Evolutionary conservation across 2,113 vertebrate species (phyloP).

Genomic region (Hoplias malabaricus): DNA sequence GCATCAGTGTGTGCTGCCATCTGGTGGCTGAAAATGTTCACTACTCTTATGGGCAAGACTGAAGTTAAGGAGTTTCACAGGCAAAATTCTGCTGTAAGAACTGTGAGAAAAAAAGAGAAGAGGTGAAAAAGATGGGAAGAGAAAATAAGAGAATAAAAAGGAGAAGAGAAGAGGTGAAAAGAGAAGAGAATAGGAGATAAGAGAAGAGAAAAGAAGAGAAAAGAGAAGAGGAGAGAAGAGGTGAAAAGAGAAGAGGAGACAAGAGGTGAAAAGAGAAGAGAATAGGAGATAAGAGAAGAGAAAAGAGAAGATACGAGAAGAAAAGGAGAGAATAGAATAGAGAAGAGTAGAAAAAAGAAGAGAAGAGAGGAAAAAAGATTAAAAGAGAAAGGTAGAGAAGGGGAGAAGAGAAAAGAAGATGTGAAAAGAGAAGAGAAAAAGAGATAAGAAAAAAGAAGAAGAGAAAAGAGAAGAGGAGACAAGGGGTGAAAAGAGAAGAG

Average conservation of each 20-base stretch:
- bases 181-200: background rate
- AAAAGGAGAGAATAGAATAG: background rate
- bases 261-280: background rate
- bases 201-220: background rate
- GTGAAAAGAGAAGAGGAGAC: background rate
- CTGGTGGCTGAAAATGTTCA: slow-evolving; percentile 26
- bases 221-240: background rate
- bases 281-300: background rate
- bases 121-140: background rate
- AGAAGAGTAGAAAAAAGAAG: background rate
- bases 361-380: background rate
- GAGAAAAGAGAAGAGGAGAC: background rate
- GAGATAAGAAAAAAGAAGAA: background rate
- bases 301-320: background rate
- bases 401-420: background rate
- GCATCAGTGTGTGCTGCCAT: slow-evolving; percentile 16
- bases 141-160: too few species aligned
- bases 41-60: background rate
- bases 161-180: background rate
- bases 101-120: background rate
- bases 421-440: background rate
- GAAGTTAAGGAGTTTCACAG: background rate
- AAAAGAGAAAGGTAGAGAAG: background rate
- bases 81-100: too few species aligned
- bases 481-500: background rate